These are phyloP conservation scores for Bubo scandiacus DNA, from an alignment of 2,113 vertebrate species.

Conservation along the genomic window DNA sequence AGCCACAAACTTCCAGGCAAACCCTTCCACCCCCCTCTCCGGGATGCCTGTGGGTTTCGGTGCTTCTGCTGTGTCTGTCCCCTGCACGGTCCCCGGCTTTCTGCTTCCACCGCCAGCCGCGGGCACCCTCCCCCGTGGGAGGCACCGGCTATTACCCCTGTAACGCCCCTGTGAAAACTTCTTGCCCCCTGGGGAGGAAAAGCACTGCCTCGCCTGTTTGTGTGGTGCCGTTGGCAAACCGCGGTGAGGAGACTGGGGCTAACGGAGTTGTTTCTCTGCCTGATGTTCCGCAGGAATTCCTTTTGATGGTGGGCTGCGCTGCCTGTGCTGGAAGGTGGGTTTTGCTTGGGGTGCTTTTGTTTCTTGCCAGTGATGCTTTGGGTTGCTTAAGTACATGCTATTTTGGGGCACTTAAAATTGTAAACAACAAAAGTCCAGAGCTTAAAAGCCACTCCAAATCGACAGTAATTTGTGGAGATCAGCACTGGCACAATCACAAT, in stretches of 20 bases:
- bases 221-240: not conserved
- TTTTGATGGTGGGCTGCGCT: slow-evolving; percentile 93
- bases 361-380: not conserved
- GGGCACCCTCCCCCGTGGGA: not conserved
- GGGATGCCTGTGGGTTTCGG: rapidly evolving
- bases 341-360: not conserved
- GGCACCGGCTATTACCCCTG: not conserved
- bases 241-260: not conserved
- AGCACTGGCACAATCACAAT: not conserved
- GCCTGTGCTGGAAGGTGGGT: slow-evolving; percentile 97
- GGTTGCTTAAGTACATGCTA: rapidly evolving
- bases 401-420: not conserved
- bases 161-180: not conserved
- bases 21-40: not conserved
- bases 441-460: not conserved
- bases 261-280: slow-evolving; percentile 33
- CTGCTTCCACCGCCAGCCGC: not conserved
- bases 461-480: not conserved
- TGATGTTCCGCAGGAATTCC: slow-evolving; percentile 85
- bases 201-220: not conserved
- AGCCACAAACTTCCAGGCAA: not conserved
- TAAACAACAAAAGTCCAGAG: not conserved
- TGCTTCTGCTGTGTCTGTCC: not conserved
- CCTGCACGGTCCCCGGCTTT: not conserved
- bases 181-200: not conserved